Conservation (phyloP, 2,797 vertebrate genomes). For the Rhodeus uyekii region DNA sequence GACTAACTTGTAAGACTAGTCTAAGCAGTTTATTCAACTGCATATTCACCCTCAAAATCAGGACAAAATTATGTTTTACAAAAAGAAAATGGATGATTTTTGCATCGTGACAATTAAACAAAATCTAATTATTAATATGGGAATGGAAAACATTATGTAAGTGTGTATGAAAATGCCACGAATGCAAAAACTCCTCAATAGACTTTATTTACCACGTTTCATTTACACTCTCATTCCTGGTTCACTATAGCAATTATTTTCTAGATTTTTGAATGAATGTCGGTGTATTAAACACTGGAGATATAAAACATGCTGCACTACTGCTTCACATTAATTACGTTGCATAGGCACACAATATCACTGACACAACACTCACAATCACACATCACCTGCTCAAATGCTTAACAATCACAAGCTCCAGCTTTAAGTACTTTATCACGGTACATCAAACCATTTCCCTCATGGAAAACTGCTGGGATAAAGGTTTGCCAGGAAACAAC, state of each 20-base stretch:
- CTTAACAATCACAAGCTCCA: not conserved
- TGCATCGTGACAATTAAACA: not conserved
- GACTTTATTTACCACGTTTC: not conserved
- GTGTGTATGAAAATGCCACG: not conserved
- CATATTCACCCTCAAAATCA: not conserved
- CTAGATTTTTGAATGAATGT: not conserved
- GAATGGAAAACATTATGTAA: not conserved
- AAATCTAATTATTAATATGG: not conserved
- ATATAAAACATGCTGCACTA: constrained; percentile 2
- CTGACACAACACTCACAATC: not conserved
- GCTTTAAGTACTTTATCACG: not conserved
- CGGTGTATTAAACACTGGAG: not conserved
- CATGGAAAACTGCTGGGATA: not conserved
- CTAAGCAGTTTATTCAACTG: not conserved
- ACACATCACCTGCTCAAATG: not conserved
- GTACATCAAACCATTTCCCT: not conserved
- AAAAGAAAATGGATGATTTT: not conserved
- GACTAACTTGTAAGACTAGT: not conserved
- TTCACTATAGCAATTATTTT: not conserved
- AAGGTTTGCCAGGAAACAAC: not conserved
- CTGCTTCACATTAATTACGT: not conserved
- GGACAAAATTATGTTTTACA: not conserved
- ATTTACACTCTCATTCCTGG: not conserved
- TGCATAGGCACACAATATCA: constrained; percentile 23
- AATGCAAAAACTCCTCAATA: not conserved